A percentile compares a stretch with the other conserved stretches of the same genome.
phyloP scores from a whole-genome alignment of 2,797 vertebrate species.

The Microctenopoma steveboyesi region DNA sequence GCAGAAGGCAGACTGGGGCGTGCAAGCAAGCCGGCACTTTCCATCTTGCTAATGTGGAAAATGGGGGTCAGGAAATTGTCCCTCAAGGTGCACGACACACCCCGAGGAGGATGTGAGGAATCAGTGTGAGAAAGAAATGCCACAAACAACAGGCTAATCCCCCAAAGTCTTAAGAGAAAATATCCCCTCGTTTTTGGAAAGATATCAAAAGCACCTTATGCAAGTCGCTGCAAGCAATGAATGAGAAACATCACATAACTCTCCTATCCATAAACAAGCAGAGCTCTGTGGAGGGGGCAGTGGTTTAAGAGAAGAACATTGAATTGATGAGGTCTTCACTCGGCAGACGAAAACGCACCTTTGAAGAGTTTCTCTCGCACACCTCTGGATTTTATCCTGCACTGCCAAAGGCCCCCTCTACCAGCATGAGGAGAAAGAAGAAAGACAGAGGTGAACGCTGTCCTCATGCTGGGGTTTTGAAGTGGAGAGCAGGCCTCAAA shows the following conservation, averaged over 20 bases:
- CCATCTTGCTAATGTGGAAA: slow-evolving; percentile 73
- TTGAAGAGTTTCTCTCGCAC: slow-evolving; percentile 71
- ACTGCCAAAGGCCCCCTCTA: slow-evolving; percentile 54
- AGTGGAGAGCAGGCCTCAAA: slow-evolving; percentile 80
- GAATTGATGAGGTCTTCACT: slow-evolving; percentile 57
- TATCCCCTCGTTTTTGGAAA: slow-evolving; percentile 47
- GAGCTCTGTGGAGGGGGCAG: slow-evolving; percentile 44
- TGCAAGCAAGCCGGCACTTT: slow-evolving; percentile 59
- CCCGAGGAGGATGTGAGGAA: slow-evolving; percentile 30
- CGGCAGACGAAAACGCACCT: slow-evolving; percentile 54
- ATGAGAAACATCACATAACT: slow-evolving; percentile 40
- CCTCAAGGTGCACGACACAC: slow-evolving; percentile 27
- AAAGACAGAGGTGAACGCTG: slow-evolving; percentile 65
- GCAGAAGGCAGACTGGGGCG: slow-evolving; percentile 61
- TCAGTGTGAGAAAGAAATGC: slow-evolving; percentile 28
- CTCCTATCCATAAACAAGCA: slow-evolving; percentile 31
- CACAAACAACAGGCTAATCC: slow-evolving; percentile 49
- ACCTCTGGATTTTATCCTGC: slow-evolving; percentile 54
- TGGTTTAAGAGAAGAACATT: slow-evolving; percentile 49
- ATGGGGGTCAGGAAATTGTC: slow-evolving; percentile 61
- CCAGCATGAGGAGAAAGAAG: slow-evolving; percentile 47
- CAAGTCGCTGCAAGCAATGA: slow-evolving; percentile 64
- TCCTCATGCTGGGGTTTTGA: slow-evolving; percentile 70
- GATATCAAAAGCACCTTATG: slow-evolving; percentile 67
- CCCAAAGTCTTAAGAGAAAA: slow-evolving; percentile 41